phyloP scores from a whole-genome alignment of 2,888 invertebrate species.

The Temnothorax ravouxi region DNA sequence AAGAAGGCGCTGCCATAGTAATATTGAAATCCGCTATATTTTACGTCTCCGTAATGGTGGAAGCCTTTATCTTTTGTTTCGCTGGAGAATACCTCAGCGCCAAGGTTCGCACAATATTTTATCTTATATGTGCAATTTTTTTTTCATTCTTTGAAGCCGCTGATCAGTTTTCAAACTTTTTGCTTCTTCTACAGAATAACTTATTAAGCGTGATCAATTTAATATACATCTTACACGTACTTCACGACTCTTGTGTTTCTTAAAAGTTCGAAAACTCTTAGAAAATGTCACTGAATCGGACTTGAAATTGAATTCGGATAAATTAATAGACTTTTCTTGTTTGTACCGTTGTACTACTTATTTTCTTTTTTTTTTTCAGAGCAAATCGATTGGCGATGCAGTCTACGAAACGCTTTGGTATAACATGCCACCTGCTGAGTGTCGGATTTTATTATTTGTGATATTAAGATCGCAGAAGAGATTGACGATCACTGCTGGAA shows the following conservation, averaged over 20 bases:
- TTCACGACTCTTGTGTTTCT: background rate
- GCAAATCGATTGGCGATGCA: conserved; percentile 60
- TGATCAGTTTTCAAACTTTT: background rate
- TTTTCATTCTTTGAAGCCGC: background rate
- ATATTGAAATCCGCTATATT: conserved; percentile 61
- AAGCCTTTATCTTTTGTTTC: conserved; percentile 69
- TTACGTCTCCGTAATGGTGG: conserved; percentile 60
- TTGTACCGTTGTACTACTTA: background rate
- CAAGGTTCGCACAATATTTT: conserved; percentile 63
- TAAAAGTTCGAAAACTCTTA: background rate
- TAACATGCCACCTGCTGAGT: conserved; percentile 49
- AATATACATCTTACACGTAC: background rate
- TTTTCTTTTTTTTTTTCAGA: conserved; percentile 56
- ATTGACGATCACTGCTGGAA: conserved; percentile 69
- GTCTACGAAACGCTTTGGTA: conserved; percentile 69
- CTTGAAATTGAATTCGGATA: background rate
- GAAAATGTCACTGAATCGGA: background rate
- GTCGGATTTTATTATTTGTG: conserved; percentile 62
- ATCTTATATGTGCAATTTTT: background rate
- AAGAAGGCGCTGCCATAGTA: background rate
- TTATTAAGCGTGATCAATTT: background rate
- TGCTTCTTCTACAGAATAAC: background rate
- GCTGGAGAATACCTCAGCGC: conserved; percentile 72
- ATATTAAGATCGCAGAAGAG: conserved; percentile 68
- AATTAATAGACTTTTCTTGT: background rate